Conservation (phyloP, 2,888 invertebrate species). For the Mylabris sibirica region DNA sequence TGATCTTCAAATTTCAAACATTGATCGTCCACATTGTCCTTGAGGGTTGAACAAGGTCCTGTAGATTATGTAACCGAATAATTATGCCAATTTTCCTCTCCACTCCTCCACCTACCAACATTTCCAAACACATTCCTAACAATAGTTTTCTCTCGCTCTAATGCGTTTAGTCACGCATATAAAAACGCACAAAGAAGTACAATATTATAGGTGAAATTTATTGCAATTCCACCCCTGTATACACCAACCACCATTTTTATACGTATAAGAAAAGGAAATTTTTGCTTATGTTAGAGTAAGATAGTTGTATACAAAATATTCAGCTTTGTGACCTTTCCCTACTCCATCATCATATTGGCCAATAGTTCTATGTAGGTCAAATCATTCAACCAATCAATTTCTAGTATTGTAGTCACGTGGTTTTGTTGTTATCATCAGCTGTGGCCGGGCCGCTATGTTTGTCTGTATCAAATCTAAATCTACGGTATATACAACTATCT, state of each 20-base stretch:
- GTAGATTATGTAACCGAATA: not conserved
- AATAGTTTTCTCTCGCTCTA: not conserved
- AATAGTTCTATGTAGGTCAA: conserved; percentile 69
- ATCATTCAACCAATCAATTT: conserved; percentile 60
- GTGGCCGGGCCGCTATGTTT: conserved; percentile 61
- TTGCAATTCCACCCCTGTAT: conserved; percentile 24
- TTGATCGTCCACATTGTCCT: conserved; percentile 4
- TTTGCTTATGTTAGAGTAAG: conserved; percentile 19
- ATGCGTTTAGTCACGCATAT: not conserved
- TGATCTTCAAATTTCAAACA: not conserved
- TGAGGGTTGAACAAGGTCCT: conserved; percentile 18
- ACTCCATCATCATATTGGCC: conserved; percentile 53
- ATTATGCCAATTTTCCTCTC: conserved; percentile 1
- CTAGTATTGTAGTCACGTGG: conserved; percentile 66
- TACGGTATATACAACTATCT: conserved; percentile 20
- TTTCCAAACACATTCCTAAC: not conserved
- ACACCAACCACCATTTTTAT: too few species aligned
- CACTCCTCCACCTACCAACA: too few species aligned
- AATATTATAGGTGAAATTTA: conserved; percentile 20
- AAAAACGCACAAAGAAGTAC: not conserved
- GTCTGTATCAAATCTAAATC: conserved; percentile 35
- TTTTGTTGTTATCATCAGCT: conserved; percentile 76
- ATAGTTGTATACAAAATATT: not conserved
- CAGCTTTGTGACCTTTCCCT: conserved; percentile 56
- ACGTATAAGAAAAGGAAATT: conserved; percentile 15